Evolutionary conservation across 2,888 invertebrate species (phyloP).

Genomic region (Arge pagana): DNA sequence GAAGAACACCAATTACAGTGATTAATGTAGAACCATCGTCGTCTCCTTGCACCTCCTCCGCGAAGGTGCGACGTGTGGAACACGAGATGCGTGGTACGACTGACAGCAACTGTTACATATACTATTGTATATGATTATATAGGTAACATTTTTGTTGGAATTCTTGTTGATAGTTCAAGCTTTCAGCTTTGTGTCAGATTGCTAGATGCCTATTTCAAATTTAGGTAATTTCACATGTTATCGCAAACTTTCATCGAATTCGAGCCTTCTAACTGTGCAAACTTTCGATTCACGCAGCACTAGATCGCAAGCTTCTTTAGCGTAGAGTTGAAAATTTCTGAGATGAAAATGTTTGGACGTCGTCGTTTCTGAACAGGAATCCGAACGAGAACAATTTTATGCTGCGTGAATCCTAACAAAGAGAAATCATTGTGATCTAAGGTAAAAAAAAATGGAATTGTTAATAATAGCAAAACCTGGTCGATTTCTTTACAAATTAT

Average conservation of each 20-base stretch:
- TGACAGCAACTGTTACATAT: constrained; percentile 56
- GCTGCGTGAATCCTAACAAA: no score
- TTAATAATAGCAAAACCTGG: no score
- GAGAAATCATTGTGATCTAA: no score
- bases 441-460: no score
- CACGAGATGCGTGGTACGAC: constrained; percentile 47
- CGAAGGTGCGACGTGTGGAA: constrained; percentile 32
- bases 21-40: constrained; percentile 49
- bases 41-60: constrained; percentile 35
- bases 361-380: no score
- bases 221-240: constrained; percentile 33
- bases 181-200: constrained; percentile 45
- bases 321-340: no score
- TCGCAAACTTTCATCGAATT: not conserved
- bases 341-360: no score
- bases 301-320: no score
- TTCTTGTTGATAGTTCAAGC: constrained; percentile 48
- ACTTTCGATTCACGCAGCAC: no score
- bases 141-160: constrained; percentile 40
- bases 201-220: constrained; percentile 35
- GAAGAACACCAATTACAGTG: constrained; percentile 58
- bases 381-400: no score
- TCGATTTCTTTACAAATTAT: no score
- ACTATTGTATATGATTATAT: constrained; percentile 56
- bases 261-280: not conserved